Base-by-base conservation (phyloP, 2,888 invertebrate genomes). In the Frankliniella intonsa region DNA sequence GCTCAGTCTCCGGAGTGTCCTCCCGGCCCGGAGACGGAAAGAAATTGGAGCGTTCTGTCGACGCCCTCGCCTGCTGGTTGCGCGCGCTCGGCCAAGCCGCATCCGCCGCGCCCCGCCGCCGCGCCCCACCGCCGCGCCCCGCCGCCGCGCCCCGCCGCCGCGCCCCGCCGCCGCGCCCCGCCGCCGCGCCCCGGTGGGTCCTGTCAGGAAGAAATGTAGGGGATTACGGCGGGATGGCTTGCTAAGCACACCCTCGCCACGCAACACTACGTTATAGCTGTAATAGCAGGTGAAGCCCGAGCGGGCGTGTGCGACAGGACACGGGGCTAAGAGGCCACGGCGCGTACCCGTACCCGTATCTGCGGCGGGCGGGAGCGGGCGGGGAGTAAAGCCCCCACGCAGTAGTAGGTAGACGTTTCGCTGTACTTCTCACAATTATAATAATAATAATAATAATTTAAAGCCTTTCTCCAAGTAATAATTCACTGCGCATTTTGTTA, bases 31-130 rank as follows among this genome's bases (percentile, higher is more conserved):
- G 55, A 17, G 55, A 17, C 62, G 62, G n/a, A 62, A 62, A 62
- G 62, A n/a, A 62, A 62, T 62, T 62, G 62, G 62, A 62, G 62
- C 62, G 62, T 17, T 55, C 55, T 55, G 55, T 55, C 55, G 55
- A 5, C 38, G 62, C 62, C n/a, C 7, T 62, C 55, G 14, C 55
- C 17, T 55, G 14, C 55, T 55, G 3, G 17, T 51, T 8, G 14
- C 55, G 14, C 14, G 17, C 62, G 7, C 62, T 62, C 62, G 38
- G 38, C 38, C 38, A 38, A 2, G 38, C 38, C 38, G n/a, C n/a
- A n/a, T n/a, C 38, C 38, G 38, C 38, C 38, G 38, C 38, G 38
- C 38, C 38, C 38, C 38, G 38, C 38, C 38, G 38, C 38, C 38
- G 38, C 38, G 38, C 38, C 38, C 38, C 38, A 5, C 38, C 38